phyloP scores from a whole-genome alignment of 2,113 vertebrate genomes.

The Embiotoca jacksoni region DNA sequence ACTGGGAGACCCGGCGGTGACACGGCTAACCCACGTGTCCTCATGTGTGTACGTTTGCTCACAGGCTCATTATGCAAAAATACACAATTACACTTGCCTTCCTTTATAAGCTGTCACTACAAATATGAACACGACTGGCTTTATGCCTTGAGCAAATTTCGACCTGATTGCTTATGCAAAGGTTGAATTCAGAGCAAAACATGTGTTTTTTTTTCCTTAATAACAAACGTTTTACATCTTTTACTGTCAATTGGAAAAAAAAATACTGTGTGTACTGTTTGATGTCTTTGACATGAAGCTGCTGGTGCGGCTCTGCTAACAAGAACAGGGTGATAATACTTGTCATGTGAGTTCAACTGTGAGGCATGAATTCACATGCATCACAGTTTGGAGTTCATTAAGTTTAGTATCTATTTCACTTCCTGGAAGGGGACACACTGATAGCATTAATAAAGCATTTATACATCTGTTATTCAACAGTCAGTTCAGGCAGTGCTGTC shows the following conservation, averaged over 20 bases:
- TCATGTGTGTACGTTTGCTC: conserved; percentile 40
- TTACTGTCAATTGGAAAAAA: conserved; percentile 1
- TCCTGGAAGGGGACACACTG: conserved; percentile 50
- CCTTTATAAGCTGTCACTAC: conserved; percentile 16
- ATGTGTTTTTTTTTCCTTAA: neutral
- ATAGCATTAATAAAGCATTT: conserved; percentile 79
- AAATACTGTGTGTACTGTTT: neutral
- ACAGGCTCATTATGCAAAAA: conserved; percentile 62
- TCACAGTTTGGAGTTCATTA: conserved; percentile 47
- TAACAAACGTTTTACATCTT: neutral
- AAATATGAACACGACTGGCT: conserved; percentile 27
- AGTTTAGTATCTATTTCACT: conserved; percentile 55
- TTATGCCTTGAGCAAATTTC: conserved; percentile 25
- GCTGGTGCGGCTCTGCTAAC: neutral
- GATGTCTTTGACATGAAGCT: neutral
- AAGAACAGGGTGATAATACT: conserved; percentile 14
- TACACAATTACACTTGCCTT: conserved; percentile 39
- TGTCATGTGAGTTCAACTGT: neutral
- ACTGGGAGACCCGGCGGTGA: conserved; percentile 66
- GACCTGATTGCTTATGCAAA: conserved; percentile 2
- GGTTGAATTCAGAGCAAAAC: too few species aligned
- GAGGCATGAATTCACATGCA: neutral
- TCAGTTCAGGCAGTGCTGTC: conserved; percentile 70
- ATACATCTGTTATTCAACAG: conserved; percentile 78
- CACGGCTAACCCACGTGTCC: conserved; percentile 39